Evolutionary conservation across 2,888 invertebrate species (phyloP), one percentile per base, ranked within the genome.

Genomic region (Ligdia adustata): DNA sequence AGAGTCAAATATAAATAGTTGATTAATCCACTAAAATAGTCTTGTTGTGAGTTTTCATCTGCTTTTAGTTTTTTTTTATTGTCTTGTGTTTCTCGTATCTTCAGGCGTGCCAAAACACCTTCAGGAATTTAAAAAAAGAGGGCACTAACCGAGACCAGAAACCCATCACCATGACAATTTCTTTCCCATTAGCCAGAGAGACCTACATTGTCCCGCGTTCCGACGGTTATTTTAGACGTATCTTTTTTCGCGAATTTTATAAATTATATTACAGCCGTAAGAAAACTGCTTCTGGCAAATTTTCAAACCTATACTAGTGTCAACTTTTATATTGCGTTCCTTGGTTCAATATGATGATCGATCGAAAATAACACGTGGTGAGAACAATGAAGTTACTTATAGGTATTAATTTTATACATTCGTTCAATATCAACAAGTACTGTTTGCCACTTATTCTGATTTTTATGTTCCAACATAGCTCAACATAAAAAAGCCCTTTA

Each of bases 211-310:
- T 50, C 37, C 27, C 33, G 9, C 16, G 18, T 58, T 57, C 51
- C 62, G 60, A 59, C 44, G 71, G 64, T 61, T 83, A 80, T 81
- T 81, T 81, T 70, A 61, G 62, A 64, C 52, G 39, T 45, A 44
- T 66, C 61, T 72, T 79, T 75, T 78, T 67, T 65, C 62, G 63
- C 55, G 66, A 76, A n/a, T n/a, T n/a, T n/a, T 71, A 78, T 74
- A 67, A 69, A 78, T 77, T 79, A n/a, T n/a, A n/a, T 79, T 78
- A 78, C 76, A 66, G 62, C 73, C 73, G 71, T 75, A 75, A 81
- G 66, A 73, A 75, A 72, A 73, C 69, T 69, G 42, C 47, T 38
- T 66, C 70, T 87, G 88, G 88, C 87, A 86, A 60, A 52, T 48
- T 62, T 70, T 82, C 87, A 88, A 87, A 72, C 59, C 55, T 72